Evolutionary conservation across 92 coral and sea anemone genomes (phyloP), one percentile per base, ranked within the genome.

Genomic region (Palythoa grandiflora): DNA sequence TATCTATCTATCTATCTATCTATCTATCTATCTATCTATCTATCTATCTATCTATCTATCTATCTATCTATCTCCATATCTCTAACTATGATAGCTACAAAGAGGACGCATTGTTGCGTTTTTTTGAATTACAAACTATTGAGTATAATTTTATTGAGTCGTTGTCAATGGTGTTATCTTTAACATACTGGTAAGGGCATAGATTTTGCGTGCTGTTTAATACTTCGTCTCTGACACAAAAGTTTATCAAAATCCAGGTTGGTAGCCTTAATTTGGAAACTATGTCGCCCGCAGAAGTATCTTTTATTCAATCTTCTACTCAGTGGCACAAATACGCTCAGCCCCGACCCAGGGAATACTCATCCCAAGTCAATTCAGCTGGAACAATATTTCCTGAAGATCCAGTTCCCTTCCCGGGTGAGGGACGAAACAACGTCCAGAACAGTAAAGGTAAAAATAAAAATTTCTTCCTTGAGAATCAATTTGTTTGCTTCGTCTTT

Each of bases 251-350:
- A 35, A 1, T 81, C 66, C 75, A 81, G 86, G 86, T 81, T 52
- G 95, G 95, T 8, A 77, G 53, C 40, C 91, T 95, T 72, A 85
- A 94, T 73, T 79, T 95, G 54, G 95, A 93, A 79, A 91, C 98
- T 38, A 68, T 95, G 79, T 91, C 98, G 0, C 98, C 98, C 12
- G 98, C 96, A 38, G 96, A 93, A 83, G 92, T 95, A 16, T 91
- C 94, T 9, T 95, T 95, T 71, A 88, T 95, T 14, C 98, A 95
- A 89, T 77, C 92, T 9, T 91, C 94, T 52, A 89, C 93, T 11
- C 96, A 93, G 52, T 95, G 98, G 98, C 98, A 93, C 63, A 93
- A 95, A 74, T 95, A 91, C 91, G 90, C 87, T 36, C 77, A 85
- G 48, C 98, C 98, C 7, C 79, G 68, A 44, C 75, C 88, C 1